These are phyloP conservation scores for Augiades crinisus DNA, from an alignment of 2,888 invertebrate genomes.

Conservation along the genomic window DNA sequence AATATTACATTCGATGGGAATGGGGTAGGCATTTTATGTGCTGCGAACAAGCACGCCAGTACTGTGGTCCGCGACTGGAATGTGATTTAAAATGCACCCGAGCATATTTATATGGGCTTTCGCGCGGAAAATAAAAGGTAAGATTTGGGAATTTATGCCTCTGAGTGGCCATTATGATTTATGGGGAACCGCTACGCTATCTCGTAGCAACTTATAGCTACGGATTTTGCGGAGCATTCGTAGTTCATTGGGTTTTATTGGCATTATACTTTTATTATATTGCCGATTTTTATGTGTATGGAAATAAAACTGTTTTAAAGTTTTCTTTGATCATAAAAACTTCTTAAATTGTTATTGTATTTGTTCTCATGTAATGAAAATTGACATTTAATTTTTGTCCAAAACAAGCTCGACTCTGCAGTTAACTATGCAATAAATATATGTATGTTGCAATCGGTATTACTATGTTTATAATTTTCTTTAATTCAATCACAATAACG, in stretches of 20 bases:
- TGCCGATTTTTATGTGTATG: not conserved
- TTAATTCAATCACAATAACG: no score
- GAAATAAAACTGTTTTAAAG: not conserved
- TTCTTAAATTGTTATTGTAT: no score
- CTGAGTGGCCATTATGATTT: constrained; percentile 18
- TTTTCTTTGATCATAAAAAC: no score
- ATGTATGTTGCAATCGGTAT: no score
- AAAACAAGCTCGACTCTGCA: no score
- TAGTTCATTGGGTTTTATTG: not conserved
- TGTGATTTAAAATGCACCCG: constrained; percentile 23
- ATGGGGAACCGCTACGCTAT: constrained; percentile 2
- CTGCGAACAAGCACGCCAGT: constrained; percentile 21
- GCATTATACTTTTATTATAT: not conserved
- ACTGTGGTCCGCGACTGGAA: constrained; percentile 15
- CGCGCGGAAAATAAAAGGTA: constrained; percentile 24
- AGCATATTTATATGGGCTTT: constrained; percentile 25
- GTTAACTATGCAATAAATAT: no score
- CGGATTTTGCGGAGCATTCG: constrained; percentile 3
- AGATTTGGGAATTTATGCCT: constrained; percentile 23
- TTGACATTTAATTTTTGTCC: no score
- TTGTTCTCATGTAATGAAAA: no score
- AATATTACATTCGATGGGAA: constrained; percentile 32
- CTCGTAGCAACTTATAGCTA: constrained; percentile 9
- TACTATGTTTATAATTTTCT: no score
- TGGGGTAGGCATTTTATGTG: constrained; percentile 25